Conservation (phyloP, 2,888 invertebrate genomes). For the Epinotia bilunana region DNA sequence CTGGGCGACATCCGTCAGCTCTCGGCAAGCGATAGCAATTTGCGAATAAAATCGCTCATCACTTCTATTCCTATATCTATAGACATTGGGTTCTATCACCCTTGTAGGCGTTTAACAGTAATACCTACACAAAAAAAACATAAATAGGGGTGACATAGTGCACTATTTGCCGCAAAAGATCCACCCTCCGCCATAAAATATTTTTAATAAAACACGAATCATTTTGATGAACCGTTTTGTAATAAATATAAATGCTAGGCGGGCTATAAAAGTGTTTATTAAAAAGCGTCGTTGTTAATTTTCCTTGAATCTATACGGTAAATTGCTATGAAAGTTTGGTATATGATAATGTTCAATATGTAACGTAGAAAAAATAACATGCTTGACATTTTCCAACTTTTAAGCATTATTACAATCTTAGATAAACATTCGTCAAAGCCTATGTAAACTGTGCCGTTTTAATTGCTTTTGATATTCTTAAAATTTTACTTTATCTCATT, state of each 20-base stretch:
- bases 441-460: too few species aligned
- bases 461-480: too few species aligned
- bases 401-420: background rate
- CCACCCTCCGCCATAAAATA: background rate
- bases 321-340: constrained; percentile 10
- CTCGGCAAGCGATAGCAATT: too few species aligned
- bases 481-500: too few species aligned
- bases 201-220: constrained; percentile 15
- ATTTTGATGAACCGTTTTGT: constrained; percentile 17
- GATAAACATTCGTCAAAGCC: too few species aligned
- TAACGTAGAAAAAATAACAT: background rate
- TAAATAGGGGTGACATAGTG: background rate
- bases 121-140: too few species aligned
- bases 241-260: constrained; percentile 35
- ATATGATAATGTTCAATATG: background rate
- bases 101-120: too few species aligned
- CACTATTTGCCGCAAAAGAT: background rate
- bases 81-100: too few species aligned
- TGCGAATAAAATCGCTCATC: too few species aligned
- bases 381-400: background rate
- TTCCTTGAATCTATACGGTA: background rate
- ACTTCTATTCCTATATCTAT: too few species aligned
- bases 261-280: constrained; percentile 33
- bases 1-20: too few species aligned
- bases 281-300: constrained; percentile 27